Evolutionary conservation across 2,888 invertebrate species (phyloP).

Genomic region (Anorthoa munda): DNA sequence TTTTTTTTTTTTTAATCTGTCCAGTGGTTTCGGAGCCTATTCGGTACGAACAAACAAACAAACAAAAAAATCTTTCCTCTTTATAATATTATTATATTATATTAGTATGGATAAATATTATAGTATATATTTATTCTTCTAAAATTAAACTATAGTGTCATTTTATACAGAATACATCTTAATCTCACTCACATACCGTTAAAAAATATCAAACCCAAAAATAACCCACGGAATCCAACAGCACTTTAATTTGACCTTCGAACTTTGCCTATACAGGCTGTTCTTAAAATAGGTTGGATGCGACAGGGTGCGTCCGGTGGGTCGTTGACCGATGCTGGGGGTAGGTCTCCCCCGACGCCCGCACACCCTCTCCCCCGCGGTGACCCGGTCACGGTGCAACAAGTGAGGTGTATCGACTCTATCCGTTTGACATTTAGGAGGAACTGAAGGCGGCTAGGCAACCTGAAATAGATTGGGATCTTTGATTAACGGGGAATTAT

Average conservation of each 20-base stretch:
- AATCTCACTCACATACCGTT: background rate
- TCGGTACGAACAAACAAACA: no score
- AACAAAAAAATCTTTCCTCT: no score
- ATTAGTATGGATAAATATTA: no score
- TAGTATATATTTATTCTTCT: no score
- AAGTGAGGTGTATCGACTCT: slow-evolving; percentile 87
- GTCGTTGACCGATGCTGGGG: slow-evolving; percentile 81
- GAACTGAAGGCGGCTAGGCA: slow-evolving; percentile 56
- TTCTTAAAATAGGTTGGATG: slow-evolving; percentile 84
- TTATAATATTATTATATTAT: no score
- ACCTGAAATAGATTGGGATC: slow-evolving; percentile 58
- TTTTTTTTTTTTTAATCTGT: no score
- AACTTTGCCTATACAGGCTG: slow-evolving; percentile 83
- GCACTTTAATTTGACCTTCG: slow-evolving; percentile 79
- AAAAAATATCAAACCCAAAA: slow-evolving; percentile 12
- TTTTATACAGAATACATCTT: background rate
- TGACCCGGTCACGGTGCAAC: slow-evolving; percentile 88
- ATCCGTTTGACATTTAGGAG: slow-evolving; percentile 88
- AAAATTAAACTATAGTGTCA: no score
- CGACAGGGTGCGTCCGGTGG: slow-evolving; percentile 80
- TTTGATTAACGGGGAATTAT: slow-evolving; percentile 49
- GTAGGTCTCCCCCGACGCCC: slow-evolving; percentile 67
- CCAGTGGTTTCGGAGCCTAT: no score
- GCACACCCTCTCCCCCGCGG: slow-evolving; percentile 73
- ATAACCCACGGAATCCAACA: slow-evolving; percentile 33